Conservation (phyloP, 1,140 invertebrate species). For the Aleiodes sp. region DNA sequence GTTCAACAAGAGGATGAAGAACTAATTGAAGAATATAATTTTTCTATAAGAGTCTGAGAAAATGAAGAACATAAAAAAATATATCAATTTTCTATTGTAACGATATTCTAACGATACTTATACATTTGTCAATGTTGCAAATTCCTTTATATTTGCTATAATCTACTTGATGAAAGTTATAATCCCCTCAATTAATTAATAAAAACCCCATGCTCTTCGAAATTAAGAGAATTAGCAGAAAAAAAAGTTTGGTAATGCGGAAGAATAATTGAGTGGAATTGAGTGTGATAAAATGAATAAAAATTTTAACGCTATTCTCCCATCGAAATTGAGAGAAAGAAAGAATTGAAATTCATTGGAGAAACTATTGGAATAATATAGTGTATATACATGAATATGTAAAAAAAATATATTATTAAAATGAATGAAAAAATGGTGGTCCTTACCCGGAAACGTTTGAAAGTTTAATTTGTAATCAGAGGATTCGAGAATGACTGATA, state of each 20-base stretch:
- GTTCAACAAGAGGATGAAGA: background rate
- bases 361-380: too few species aligned
- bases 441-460: background rate
- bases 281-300: background rate
- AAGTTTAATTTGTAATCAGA: slow-evolving; percentile 6
- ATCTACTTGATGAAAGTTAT: slow-evolving; percentile 8
- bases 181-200: too few species aligned
- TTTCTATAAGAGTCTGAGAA: slow-evolving; percentile 10
- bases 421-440: background rate
- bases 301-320: background rate
- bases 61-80: too few species aligned
- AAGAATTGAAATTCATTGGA: too few species aligned
- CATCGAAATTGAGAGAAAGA: background rate
- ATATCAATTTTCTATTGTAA: slow-evolving; percentile 26
- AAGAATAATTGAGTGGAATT: too few species aligned
- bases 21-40: slow-evolving; percentile 18
- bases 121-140: slow-evolving; percentile 22
- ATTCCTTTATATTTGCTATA: slow-evolving; percentile 27
- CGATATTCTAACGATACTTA: slow-evolving; percentile 12
- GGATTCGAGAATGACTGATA: slow-evolving; percentile 27
- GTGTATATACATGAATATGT: background rate
- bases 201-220: too few species aligned
- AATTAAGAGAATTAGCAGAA: too few species aligned
- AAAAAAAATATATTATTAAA: background rate
- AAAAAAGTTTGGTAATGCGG: too few species aligned